These are phyloP conservation scores for Liparis tanakae DNA, from an alignment of 2,797 vertebrate species.

Conservation along the genomic window DNA sequence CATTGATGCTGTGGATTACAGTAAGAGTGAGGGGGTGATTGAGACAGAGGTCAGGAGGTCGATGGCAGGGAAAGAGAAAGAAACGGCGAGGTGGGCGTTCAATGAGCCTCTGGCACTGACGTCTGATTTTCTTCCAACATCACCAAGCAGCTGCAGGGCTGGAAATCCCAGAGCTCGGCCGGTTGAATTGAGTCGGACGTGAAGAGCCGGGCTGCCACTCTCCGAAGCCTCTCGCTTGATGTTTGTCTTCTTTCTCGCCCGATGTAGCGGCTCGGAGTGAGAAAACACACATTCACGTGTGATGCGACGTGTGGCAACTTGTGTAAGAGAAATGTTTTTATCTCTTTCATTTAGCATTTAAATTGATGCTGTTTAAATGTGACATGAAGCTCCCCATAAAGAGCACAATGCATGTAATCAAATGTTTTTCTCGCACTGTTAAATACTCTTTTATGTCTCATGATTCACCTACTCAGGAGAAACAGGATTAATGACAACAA, in stretches of 20 bases:
- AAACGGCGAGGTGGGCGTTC: constrained; percentile 26
- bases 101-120: constrained; percentile 50
- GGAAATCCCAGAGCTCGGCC: constrained; percentile 50
- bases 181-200: constrained; percentile 47
- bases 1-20: constrained; percentile 42
- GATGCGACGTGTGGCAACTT: neutral
- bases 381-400: neutral
- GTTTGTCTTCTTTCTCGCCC: constrained; percentile 6
- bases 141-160: constrained; percentile 57
- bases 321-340: neutral
- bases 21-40: constrained; percentile 22
- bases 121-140: constrained; percentile 64
- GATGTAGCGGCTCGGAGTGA: neutral
- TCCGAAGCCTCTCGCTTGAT: constrained; percentile 17
- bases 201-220: constrained; percentile 21
- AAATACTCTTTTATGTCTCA: neutral
- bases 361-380: neutral
- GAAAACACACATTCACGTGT: constrained; percentile 4
- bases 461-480: neutral
- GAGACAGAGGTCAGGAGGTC: constrained; percentile 42
- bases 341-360: neutral
- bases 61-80: constrained; percentile 36
- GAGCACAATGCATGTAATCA: neutral
- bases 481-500: neutral
- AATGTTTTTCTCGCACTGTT: neutral